Percentiles rank a stretch among this genome's conserved stretches.
Evolutionary conservation across 2,888 invertebrate genomes (phyloP).

Genomic region (Sphaeridia pumilis): DNA sequence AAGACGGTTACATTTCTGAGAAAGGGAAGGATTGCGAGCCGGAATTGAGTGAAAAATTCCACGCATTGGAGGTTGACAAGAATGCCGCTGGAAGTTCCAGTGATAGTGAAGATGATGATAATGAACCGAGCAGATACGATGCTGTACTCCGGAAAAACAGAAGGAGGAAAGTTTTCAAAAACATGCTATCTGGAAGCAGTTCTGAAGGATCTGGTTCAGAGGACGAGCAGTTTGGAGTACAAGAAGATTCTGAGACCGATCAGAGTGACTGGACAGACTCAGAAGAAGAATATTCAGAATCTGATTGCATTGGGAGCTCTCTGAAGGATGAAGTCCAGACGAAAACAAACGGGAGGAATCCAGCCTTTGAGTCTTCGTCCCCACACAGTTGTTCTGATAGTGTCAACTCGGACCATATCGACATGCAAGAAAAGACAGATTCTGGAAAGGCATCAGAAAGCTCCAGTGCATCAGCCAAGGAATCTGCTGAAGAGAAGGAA

Average conservation of each 20-base stretch:
- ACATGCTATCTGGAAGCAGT: slow-evolving; percentile 12
- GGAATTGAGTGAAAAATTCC: slow-evolving; percentile 3
- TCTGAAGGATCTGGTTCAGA: slow-evolving; percentile 13
- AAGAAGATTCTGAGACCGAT: slow-evolving; percentile 6
- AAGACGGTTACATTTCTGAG: not conserved
- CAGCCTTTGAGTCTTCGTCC: slow-evolving; percentile 25
- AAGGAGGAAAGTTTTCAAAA: slow-evolving; percentile 13
- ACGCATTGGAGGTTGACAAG: slow-evolving; percentile 1
- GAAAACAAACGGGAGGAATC: slow-evolving; percentile 6
- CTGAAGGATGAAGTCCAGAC: not conserved
- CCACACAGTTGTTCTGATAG: slow-evolving; percentile 28
- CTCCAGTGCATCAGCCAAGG: not conserved
- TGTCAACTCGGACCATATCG: slow-evolving; percentile 10
- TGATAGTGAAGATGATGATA: not conserved
- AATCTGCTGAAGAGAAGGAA: not conserved
- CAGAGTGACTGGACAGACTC: slow-evolving; percentile 5
- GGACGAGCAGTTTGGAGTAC: slow-evolving; percentile 10
- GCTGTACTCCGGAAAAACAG: slow-evolving; percentile 2
- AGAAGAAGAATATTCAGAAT: slow-evolving; percentile 9
- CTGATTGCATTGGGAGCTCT: not conserved
- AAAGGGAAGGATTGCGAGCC: no score
- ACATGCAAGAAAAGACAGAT: slow-evolving; percentile 2
- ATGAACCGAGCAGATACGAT: not conserved
- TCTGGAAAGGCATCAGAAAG: slow-evolving; percentile 8
- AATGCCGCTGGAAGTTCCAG: not conserved